Evolutionary conservation across 2,888 invertebrate genomes (phyloP).

Genomic region (Molanna angustata): DNA sequence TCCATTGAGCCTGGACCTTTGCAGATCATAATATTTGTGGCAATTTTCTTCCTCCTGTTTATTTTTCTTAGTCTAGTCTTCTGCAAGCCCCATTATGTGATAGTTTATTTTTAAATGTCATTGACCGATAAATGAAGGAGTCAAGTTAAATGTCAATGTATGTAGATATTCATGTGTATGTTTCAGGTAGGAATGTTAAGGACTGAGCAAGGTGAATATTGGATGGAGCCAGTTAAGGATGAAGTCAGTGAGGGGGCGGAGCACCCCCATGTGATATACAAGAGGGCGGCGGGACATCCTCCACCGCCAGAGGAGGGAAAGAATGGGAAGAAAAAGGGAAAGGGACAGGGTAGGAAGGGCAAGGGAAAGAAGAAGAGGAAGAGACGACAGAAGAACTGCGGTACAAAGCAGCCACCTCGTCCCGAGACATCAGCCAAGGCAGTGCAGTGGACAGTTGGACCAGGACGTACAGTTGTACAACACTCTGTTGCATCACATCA

Average conservation of each 20-base stretch:
- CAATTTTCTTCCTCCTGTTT: too few relatives aligned
- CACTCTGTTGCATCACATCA: too few relatives aligned
- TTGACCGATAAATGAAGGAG: too few relatives aligned
- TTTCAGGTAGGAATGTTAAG: constrained; percentile 65
- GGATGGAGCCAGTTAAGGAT: constrained; percentile 61
- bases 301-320: constrained; percentile 39
- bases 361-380: constrained; percentile 43
- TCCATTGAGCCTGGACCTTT: too few relatives aligned
- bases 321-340: constrained; percentile 49
- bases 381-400: constrained; percentile 48
- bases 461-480: constrained; percentile 25
- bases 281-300: constrained; percentile 58
- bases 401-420: constrained; percentile 47
- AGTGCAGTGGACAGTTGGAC: constrained; percentile 38
- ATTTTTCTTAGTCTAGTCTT: too few relatives aligned
- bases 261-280: constrained; percentile 67
- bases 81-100: too few relatives aligned
- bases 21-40: too few relatives aligned
- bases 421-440: constrained; percentile 36
- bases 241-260: constrained; percentile 40
- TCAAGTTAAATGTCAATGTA: too few relatives aligned
- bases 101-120: too few relatives aligned
- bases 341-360: constrained; percentile 38
- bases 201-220: constrained; percentile 65
- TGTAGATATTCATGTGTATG: neutral